Evolutionary conservation across 2,113 vertebrate genomes (phyloP), one percentile per base, ranked within the genome.

Genomic region (Tyrannus savana): DNA sequence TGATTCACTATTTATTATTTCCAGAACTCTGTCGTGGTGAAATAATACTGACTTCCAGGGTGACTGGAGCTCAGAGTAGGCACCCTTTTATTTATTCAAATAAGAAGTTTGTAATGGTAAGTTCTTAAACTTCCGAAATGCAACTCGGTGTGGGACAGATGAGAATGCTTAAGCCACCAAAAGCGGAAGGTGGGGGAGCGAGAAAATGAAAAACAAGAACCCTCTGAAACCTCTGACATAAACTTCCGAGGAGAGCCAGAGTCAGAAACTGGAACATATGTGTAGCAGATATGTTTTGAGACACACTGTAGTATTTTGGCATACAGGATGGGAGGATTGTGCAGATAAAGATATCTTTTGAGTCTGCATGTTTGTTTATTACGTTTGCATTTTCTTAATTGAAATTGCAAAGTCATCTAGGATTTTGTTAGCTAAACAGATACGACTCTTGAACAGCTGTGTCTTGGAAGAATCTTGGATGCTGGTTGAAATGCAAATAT

Each of bases 261-360:
- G 35, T 64, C 90, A 89, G 72, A 90, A 74, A 87, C 44, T 82
- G 73, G 35, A 87, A 52, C 67, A 25, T 35, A 46, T 78, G 52
- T 21, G 35, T 47, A 64, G 89, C 55, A 95, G 95, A 95, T 92
- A 96, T 1, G 9, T 87, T 95, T 77, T 82, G 81, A 50, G 84
- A 68, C 56, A 78, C 46, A 10, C 25, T 77, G 59, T 28, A 60
- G 39, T 60, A 33, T 91, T 96, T 93, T 79, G 76, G 64, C 55
- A 47, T 60, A 86, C 93, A 89, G 89, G 93, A 97, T 96, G 95
- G 35, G 72, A 94, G 94, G 59, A 67, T 79, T 87, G 60, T 66
- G 84, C 55, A 91, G 91, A 95, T 95, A 97, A 89, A 91, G 71
- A 21, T 94, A 94, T 97, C 87, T 97, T 62, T 79, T 50, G 44